Evolutionary conservation across 2,113 vertebrate species (phyloP).

Genomic region (Eupsittula cactorum): DNA sequence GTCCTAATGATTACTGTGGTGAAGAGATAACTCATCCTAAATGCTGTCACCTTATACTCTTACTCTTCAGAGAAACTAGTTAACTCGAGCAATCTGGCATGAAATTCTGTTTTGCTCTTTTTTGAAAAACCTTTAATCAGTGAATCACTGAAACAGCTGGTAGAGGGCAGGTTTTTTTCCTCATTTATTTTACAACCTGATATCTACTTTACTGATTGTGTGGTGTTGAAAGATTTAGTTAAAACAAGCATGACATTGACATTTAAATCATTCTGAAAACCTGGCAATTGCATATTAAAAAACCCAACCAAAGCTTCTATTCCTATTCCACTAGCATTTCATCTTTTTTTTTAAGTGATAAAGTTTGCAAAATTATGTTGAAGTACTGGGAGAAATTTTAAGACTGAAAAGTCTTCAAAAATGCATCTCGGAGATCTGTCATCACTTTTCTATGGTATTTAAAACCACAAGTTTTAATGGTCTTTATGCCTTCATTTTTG

Average conservation of each 20-base stretch:
- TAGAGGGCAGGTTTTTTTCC: not conserved
- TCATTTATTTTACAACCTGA: not conserved
- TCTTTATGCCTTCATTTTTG: not conserved
- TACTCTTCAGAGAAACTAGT: not conserved
- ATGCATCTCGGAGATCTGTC: not conserved
- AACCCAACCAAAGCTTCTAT: not conserved
- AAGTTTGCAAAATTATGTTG: not conserved
- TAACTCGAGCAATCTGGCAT: conserved; percentile 18
- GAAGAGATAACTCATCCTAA: not conserved
- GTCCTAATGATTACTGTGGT: not conserved
- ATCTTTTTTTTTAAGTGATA: not conserved
- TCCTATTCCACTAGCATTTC: not conserved
- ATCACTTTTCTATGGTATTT: not conserved
- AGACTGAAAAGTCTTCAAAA: not conserved
- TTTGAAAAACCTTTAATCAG: not conserved
- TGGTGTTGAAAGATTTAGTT: not conserved
- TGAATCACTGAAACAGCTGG: conserved; percentile 9
- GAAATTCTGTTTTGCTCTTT: conserved; percentile 1
- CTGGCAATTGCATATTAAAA: not conserved
- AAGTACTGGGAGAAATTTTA: not conserved
- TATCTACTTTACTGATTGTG: not conserved
- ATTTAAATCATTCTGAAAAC: conserved; percentile 11
- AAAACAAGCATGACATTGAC: not conserved
- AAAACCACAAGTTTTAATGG: not conserved
- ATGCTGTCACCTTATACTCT: not conserved